Percentiles rank a stretch among this genome's conserved stretches.
Conservation (phyloP, 2,113 vertebrate species). For the Holacanthus passer region DNA sequence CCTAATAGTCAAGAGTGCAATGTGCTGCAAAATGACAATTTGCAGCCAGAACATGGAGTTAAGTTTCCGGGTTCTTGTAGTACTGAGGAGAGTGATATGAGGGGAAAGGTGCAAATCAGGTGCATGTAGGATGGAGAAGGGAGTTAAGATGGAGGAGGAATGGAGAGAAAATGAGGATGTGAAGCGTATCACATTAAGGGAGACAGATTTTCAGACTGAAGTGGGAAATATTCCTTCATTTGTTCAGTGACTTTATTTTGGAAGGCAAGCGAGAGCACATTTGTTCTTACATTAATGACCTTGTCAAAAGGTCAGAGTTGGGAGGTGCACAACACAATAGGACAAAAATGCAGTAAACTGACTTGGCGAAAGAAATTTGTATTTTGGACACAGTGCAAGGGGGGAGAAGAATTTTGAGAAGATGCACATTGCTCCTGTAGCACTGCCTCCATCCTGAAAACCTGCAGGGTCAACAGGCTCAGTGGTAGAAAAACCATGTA, state of each 20-base stretch:
- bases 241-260: constrained; percentile 1
- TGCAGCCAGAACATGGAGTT: neutral
- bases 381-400: neutral
- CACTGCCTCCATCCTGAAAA: neutral
- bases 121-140: neutral
- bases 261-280: neutral
- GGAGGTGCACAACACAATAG: neutral
- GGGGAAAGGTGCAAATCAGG: neutral
- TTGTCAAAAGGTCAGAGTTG: neutral
- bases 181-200: neutral
- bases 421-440: too few relatives aligned
- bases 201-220: neutral
- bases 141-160: neutral
- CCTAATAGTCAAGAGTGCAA: neutral
- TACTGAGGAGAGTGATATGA: neutral
- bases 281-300: neutral
- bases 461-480: too few relatives aligned
- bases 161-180: neutral
- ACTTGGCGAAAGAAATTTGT: neutral
- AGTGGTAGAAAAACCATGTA: too few relatives aligned
- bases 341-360: neutral
- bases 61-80: neutral
- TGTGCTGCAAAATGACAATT: neutral
- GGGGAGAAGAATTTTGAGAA: neutral
- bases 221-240: neutral